Base-by-base conservation (phyloP, 2,888 invertebrate genomes). In the Homarus gammarus region DNA sequence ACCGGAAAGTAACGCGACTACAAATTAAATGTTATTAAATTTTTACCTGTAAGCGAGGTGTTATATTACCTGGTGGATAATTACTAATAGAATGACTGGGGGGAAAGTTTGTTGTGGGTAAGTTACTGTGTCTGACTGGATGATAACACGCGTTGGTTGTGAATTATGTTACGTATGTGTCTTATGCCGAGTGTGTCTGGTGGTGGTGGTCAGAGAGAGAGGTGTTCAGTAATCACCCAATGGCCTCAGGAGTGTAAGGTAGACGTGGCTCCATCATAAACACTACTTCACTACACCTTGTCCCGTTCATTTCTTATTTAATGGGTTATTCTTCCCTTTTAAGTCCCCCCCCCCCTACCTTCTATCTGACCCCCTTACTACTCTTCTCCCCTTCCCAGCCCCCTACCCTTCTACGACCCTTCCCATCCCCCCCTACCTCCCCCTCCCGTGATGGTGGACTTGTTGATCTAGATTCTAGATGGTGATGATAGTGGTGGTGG, bases 11-110 rank as follows among this genome's bases (percentile, higher is more conserved):
- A 70, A 82, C 44, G 82, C 22, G 27, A 27, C 44, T 31, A 27
- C 18, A 82, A 70, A 82, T 82, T 82, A 82, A 82, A 82, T 82
- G 70, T 82, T 82, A 82, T 82, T 82, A 82, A 82, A 82, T 70
- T 31, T 82, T 70, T 49, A 44, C 40, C 27, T 31, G 18, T n/a
- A n/a, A n/a, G n/a, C n/a, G n/a, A n/a, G n/a, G n/a, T n/a, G n/a
- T n/a, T n/a, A n/a, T n/a, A n/a, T n/a, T n/a, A n/a, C n/a, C n/a
- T n/a, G n/a, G n/a, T n/a, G n/a, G n/a, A n/a, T n/a, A n/a, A n/a
- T n/a, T n/a, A n/a, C n/a, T n/a, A n/a, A n/a, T n/a, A n/a, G n/a
- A n/a, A n/a, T n/a, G n/a, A n/a, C n/a, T n/a, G n/a, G n/a, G n/a
- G 82, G 44, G 82, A 70, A 44, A 82, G 49, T 70, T 38, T 36